Conservation (phyloP, 2,113 vertebrate genomes). For the Panthera tigris region DNA sequence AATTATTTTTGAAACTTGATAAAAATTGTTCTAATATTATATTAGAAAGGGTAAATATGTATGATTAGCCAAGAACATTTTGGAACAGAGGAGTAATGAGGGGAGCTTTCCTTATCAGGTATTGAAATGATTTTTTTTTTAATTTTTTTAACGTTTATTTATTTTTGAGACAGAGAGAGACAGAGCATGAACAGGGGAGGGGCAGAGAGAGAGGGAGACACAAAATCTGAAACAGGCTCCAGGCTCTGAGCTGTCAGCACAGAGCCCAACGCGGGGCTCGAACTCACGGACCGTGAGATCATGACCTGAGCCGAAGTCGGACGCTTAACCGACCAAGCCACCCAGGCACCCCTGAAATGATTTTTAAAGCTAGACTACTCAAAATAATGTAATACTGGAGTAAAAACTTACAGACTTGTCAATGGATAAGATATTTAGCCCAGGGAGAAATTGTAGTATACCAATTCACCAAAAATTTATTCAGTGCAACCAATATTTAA, state of each 20-base stretch:
- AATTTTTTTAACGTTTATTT: too few species aligned
- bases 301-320: too few species aligned
- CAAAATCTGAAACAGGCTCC: too few species aligned
- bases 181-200: too few species aligned
- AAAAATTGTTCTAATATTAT: not conserved
- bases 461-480: not conserved
- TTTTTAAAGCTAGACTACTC: not conserved
- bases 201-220: too few species aligned
- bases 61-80: not conserved
- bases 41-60: not conserved
- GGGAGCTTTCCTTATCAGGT: not conserved
- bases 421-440: not conserved
- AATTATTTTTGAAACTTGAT: not conserved
- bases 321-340: too few species aligned
- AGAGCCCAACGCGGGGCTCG: too few species aligned
- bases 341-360: not conserved
- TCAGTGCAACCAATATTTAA: not conserved
- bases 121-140: not conserved
- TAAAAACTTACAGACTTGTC: not conserved
- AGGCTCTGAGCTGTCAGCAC: too few species aligned
- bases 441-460: not conserved
- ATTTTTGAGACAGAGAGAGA: too few species aligned
- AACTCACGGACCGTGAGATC: too few species aligned
- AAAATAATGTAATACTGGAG: not conserved
- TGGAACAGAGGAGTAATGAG: not conserved